Evolutionary conservation across 2,888 invertebrate genomes (phyloP), one percentile per base, ranked within the genome.

Genomic region (Entomobrya proxima): DNA sequence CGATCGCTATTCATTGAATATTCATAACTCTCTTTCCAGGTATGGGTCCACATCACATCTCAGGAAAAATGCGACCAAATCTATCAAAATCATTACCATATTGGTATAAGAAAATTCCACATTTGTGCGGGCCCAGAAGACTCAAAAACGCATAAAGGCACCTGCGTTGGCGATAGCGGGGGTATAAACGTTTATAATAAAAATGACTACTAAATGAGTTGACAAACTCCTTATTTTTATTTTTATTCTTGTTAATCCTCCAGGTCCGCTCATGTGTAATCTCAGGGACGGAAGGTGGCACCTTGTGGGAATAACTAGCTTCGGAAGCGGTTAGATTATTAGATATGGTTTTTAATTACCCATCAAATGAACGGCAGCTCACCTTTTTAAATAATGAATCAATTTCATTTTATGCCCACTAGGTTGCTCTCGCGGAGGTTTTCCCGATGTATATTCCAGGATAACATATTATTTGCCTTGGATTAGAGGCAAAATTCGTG

Each of bases 51-150:
- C 74, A 85, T 88, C 78, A 89, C 80, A 15, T 89, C 88, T 72
- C 90, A 87, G 86, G 89, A 89, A 87, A 89, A 88, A 89, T 90
- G 90, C 72, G 86, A 89, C 67, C 87, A 89, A 69, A 47, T 90
- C 24, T 90, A 90, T 55, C 90, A 89, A 67, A 86, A 86, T 52
- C 88, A 89, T 5, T 90, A 89, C 58, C 85, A 89, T 44, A 89
- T 90, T 58, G 89, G 89, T 15, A 90, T 90, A 40, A 52, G 89
- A 40, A 89, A 87, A 74, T 91, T 91, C 88, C 97, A 97, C 92
- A 92, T 98, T 55, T 98, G 97, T 91, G 97, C 97, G 0, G 97
- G 97, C 0, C 95, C 96, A 90, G 94, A 95, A 7, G 96, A 97
- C 91, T 97, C 97, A 0, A 95, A 96, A 79, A 95, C 95, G 11